phyloP scores from a whole-genome alignment of 2,888 invertebrate species.

The Dasypogon diadema region DNA sequence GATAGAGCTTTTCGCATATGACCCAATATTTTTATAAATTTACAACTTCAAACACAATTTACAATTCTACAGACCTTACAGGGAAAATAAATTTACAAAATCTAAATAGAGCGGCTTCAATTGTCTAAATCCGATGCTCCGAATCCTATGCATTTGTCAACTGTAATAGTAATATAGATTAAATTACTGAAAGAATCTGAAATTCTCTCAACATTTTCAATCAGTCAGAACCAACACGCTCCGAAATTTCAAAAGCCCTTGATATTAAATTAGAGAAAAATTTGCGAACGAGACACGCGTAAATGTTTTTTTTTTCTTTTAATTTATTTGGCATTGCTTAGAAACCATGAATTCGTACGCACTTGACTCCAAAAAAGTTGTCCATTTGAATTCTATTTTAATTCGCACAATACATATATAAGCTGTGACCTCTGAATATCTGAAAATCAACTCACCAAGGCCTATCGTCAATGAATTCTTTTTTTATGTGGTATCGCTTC shows the following conservation, averaged over 20 bases:
- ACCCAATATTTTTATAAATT: too few species aligned
- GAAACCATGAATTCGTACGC: constrained; percentile 44
- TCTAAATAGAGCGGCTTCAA: too few species aligned
- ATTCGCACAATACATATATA: constrained; percentile 22
- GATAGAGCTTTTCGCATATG: too few species aligned
- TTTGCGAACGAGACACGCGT: constrained; percentile 27
- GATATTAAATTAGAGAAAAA: constrained; percentile 1
- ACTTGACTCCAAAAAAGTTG: constrained; percentile 37
- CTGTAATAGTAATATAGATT: too few species aligned
- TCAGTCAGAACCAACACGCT: too few species aligned
- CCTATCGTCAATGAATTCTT: constrained; percentile 27
- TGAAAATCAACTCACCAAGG: constrained; percentile 36
- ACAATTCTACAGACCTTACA: too few species aligned
- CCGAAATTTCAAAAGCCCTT: not conserved
- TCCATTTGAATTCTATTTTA: constrained; percentile 42
- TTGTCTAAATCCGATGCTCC: too few species aligned
- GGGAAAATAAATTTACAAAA: too few species aligned
- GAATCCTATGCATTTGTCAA: too few species aligned
- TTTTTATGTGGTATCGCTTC: constrained; percentile 11
- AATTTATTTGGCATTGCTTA: constrained; percentile 41
- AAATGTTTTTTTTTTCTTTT: constrained; percentile 7
- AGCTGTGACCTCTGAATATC: constrained; percentile 40
- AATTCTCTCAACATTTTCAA: too few species aligned
- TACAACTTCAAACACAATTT: too few species aligned
- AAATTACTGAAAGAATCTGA: too few species aligned